Percentiles rank a stretch among this genome's conserved stretches.
These are phyloP conservation scores for Crocidura indochinensis DNA, from an alignment of 2,797 vertebrate genomes.

Conservation along the genomic window DNA sequence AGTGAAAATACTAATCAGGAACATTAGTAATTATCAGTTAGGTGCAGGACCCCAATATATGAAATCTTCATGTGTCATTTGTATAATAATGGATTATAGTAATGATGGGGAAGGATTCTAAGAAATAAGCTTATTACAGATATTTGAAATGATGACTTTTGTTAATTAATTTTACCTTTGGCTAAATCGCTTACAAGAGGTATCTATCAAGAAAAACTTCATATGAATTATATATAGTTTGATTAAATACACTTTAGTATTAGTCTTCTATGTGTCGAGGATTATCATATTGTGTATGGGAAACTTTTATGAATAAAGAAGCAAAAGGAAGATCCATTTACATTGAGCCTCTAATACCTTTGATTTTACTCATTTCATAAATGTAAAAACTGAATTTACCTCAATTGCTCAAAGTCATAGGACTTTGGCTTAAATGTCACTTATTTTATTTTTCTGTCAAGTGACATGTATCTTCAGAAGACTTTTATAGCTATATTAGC, in stretches of 20 bases:
- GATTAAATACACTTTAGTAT: constrained; percentile 71
- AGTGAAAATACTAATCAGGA: constrained; percentile 84
- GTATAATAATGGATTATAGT: constrained; percentile 25
- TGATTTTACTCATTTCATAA: constrained; percentile 59
- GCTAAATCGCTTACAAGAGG: constrained; percentile 30
- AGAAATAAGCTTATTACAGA: constrained; percentile 63
- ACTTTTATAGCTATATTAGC: neutral
- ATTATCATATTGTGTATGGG: constrained; percentile 11
- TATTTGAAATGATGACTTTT: constrained; percentile 61
- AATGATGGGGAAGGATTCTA: constrained; percentile 30
- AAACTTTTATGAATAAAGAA: constrained; percentile 67
- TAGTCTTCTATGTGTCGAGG: neutral
- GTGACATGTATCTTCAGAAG: neutral
- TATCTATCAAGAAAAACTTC: constrained; percentile 52
- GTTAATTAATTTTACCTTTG: constrained; percentile 75
- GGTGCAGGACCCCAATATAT: constrained; percentile 70
- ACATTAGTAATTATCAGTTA: constrained; percentile 83
- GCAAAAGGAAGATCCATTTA: constrained; percentile 31
- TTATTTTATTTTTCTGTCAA: constrained; percentile 45
- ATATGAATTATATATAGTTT: constrained; percentile 55
- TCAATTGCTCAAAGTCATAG: constrained; percentile 17
- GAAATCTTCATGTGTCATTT: constrained; percentile 50
- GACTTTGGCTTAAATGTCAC: neutral
- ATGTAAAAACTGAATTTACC: constrained; percentile 37
- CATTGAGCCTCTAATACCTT: neutral